phyloP scores from a whole-genome alignment of 2,113 vertebrate species.

The Mormyrus iriodes region DNA sequence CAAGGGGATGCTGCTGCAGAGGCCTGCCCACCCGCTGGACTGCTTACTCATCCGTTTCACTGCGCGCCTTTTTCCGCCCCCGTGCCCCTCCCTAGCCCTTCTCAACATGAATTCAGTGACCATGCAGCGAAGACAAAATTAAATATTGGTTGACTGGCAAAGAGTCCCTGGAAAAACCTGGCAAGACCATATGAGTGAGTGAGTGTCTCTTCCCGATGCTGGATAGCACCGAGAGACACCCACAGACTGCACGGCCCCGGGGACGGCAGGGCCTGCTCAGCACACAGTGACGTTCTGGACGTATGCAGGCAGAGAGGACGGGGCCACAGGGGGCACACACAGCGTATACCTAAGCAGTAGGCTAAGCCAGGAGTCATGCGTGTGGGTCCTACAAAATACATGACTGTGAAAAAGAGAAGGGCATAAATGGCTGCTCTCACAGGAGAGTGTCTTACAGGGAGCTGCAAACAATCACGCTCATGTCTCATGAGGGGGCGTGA shows the following conservation, averaged over 20 bases:
- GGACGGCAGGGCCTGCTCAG: neutral
- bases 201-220: neutral
- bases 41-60: neutral
- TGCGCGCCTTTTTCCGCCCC: neutral
- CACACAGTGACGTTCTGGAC: neutral
- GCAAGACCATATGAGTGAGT: neutral
- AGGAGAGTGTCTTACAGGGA: too few species aligned
- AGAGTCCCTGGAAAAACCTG: neutral
- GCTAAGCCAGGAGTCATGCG: too few species aligned
- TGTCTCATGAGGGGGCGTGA: neutral
- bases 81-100: neutral
- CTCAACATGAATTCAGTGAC: neutral
- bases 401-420: too few species aligned
- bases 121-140: neutral
- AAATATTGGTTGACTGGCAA: neutral
- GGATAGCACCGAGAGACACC: neutral
- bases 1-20: conserved; percentile 26
- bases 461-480: neutral
- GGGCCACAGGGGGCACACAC: neutral
- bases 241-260: neutral
- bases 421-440: neutral
- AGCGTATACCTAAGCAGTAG: neutral
- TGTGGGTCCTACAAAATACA: too few species aligned
- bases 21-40: neutral
- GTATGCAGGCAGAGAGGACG: neutral